Base-by-base conservation (phyloP, 2,888 invertebrate species). In the Aricia artaxerxes region DNA sequence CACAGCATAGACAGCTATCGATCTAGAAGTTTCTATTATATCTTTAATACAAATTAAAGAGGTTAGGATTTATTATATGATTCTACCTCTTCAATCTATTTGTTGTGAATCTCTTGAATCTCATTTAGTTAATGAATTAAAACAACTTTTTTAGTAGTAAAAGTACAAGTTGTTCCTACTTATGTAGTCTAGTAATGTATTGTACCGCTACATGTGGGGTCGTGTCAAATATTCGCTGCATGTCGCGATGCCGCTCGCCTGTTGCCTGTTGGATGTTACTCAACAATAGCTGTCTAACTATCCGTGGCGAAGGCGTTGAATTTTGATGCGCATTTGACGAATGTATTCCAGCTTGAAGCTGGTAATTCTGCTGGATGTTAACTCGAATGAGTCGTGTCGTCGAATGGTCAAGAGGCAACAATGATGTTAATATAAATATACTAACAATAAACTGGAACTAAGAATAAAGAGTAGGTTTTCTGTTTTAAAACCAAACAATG, bases 1-100 rank as follows among this genome's bases (percentile, higher is more conserved):
- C 44, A 44, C 73, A 7, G 44, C 24, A 40, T 44, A 24, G 24
- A 24, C 11, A 24, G 31, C 6, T 44, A 40, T 24, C 9, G 24
- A 6, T 44, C 44, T 44, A 44, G 44, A 44, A 73, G 73, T 73
- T 73, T 73, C 73, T 73, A 7, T 40, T 44, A 6, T 73, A 73
- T 73, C 16, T 72, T 38, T 11, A 24, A 9, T 38, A 31, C 7
- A 35, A 57, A 16, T 16, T 57, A 16, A 57, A 57, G 1, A 57
- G 4, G 9, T 35, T 35, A 35, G 35, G 35, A 24, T 24, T 24
- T 24, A 24, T 24, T 24, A 24, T 24, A 24, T 24, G 61, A 61
- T 16, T 57, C 57, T 57, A 16, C 4, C 16, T 57, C 16, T 57
- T 24, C 24, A 7, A 61, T 24, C n/a, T 61, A 7, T 24, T 61